phyloP scores from a whole-genome alignment of 2,797 vertebrate genomes.

The Sebastolobus altivelis region DNA sequence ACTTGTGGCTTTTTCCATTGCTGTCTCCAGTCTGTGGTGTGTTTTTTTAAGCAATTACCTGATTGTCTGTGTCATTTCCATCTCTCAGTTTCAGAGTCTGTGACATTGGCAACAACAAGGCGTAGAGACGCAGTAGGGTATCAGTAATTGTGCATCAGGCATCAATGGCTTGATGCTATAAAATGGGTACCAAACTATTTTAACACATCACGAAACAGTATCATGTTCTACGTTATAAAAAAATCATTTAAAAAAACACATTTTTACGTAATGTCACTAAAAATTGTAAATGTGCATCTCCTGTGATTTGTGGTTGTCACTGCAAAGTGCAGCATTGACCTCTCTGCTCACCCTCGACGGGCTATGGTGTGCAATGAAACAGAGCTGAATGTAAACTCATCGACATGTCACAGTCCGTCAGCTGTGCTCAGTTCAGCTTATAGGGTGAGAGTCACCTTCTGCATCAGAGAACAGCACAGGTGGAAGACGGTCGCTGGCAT shows the following conservation, averaged over 20 bases:
- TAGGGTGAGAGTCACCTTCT: constrained; percentile 74
- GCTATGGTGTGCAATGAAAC: constrained; percentile 37
- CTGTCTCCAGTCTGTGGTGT: background rate
- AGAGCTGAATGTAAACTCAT: constrained; percentile 45
- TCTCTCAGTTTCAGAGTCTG: constrained; percentile 31
- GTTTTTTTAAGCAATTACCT: constrained; percentile 40
- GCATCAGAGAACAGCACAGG: constrained; percentile 60
- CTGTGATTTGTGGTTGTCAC: background rate
- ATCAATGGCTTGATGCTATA: constrained; percentile 18
- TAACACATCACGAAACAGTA: constrained; percentile 29
- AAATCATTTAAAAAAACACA: background rate
- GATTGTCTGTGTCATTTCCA: constrained; percentile 42
- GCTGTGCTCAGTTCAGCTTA: constrained; percentile 39
- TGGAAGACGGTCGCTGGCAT: constrained; percentile 51
- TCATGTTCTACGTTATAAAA: constrained; percentile 6
- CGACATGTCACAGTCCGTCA: constrained; percentile 48
- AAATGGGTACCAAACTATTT: constrained; percentile 23
- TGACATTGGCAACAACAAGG: constrained; percentile 38
- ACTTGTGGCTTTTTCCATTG: background rate
- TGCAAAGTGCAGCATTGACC: constrained; percentile 22
- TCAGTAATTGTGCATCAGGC: constrained; percentile 42
- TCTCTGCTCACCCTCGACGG: constrained; percentile 1
- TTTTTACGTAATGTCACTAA: background rate
- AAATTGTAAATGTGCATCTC: background rate
- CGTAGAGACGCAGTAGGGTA: background rate